Percentiles rank a stretch among this genome's conserved stretches.
Conservation (phyloP, 2,797 vertebrate species). For the Myotis vivesi region DNA sequence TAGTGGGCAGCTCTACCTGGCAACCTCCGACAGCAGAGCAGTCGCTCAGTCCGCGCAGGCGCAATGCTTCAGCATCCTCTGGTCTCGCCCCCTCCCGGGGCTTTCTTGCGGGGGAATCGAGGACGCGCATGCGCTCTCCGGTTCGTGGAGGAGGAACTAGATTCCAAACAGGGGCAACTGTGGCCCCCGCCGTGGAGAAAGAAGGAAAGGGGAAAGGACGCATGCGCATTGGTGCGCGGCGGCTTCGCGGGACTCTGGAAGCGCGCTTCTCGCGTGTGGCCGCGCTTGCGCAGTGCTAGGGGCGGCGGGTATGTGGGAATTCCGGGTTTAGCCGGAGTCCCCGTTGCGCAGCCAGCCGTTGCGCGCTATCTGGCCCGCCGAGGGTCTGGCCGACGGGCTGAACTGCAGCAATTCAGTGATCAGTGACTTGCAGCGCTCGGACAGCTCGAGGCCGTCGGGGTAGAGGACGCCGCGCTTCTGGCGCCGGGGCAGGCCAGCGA, state of each 20-base stretch:
- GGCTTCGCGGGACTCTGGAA: neutral
- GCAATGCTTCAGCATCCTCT: neutral
- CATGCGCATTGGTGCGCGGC: neutral
- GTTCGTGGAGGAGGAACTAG: neutral
- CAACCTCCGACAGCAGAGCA: neutral
- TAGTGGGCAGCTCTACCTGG: neutral
- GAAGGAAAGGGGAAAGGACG: neutral
- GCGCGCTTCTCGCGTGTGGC: neutral
- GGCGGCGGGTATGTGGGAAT: neutral
- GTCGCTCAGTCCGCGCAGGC: constrained; percentile 43
- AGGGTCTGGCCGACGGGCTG: constrained; percentile 77
- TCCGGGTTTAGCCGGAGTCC: constrained; percentile 65
- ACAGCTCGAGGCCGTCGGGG: constrained; percentile 73
- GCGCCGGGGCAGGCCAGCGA: constrained; percentile 79
- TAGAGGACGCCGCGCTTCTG: constrained; percentile 85
- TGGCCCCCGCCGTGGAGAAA: neutral
- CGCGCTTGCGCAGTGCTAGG: neutral
- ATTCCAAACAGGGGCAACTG: neutral
- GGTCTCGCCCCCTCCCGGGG: neutral
- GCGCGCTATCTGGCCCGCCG: constrained; percentile 81
- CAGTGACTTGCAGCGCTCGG: constrained; percentile 81
- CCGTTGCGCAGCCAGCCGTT: constrained; percentile 83
- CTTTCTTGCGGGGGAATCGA: neutral
- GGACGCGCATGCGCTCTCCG: neutral
- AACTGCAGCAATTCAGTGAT: constrained; percentile 85